A percentile compares a stretch with the other conserved stretches of the same genome.
Conservation (phyloP, 2,888 invertebrate species). For the Erebia palarica region DNA sequence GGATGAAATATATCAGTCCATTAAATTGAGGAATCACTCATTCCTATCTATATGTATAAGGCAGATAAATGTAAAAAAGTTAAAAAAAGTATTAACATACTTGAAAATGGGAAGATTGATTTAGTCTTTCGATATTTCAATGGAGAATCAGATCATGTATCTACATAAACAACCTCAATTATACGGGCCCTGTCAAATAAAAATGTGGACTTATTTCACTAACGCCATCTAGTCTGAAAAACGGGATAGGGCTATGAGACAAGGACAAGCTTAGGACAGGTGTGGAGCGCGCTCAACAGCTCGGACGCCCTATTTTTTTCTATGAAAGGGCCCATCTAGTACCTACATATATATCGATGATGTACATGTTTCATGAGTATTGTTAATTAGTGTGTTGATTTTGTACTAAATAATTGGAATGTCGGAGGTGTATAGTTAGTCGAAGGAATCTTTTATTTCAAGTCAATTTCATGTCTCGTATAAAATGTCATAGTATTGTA, state of each 20-base stretch:
- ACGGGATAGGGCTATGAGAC: too few relatives aligned
- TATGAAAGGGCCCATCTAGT: too few relatives aligned
- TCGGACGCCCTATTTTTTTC: too few relatives aligned
- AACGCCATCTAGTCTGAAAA: too few relatives aligned
- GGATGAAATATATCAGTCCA: slow-evolving; percentile 9
- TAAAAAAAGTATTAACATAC: neutral
- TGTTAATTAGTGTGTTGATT: neutral
- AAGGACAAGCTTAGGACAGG: too few relatives aligned
- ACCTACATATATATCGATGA: too few relatives aligned
- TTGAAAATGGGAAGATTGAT: neutral
- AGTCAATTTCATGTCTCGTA: too few relatives aligned
- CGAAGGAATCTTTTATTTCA: neutral
- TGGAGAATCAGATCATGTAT: neutral
- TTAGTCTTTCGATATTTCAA: neutral
- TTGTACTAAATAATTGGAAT: slow-evolving; percentile 31
- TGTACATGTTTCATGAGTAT: slow-evolving; percentile 8
- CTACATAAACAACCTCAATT: too few relatives aligned
- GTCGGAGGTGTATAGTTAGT: slow-evolving; percentile 21
- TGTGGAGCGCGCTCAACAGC: too few relatives aligned
- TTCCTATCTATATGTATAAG: neutral
- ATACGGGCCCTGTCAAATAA: too few relatives aligned
- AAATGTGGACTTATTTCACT: too few relatives aligned
- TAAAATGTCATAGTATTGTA: too few relatives aligned
- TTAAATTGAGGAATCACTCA: slow-evolving; percentile 12
- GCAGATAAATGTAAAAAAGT: neutral